Evolutionary conservation across 2,888 invertebrate species (phyloP).

Genomic region (Melanophora roralis): DNA sequence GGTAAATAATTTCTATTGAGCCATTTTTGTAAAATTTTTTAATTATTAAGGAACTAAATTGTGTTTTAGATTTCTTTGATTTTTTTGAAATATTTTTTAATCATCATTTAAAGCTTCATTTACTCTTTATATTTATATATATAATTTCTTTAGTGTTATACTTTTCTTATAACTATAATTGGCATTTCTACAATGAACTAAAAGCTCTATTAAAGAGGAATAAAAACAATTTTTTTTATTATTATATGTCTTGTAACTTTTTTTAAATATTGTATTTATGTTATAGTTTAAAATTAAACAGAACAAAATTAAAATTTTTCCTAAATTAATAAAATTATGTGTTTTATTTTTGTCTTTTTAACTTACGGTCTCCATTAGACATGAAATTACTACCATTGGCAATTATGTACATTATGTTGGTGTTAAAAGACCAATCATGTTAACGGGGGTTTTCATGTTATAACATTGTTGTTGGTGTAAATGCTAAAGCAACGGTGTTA

Average conservation of each 20-base stretch:
- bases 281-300: constrained; percentile 1
- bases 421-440: too few relatives aligned
- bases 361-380: too few relatives aligned
- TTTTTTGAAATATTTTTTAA: not conserved
- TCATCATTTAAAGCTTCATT: not conserved
- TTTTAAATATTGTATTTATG: constrained; percentile 6
- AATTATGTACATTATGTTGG: too few relatives aligned
- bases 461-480: too few relatives aligned
- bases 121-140: not conserved
- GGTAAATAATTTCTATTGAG: not conserved
- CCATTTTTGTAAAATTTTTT: not conserved
- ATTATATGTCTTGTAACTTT: not conserved
- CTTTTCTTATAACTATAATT: not conserved
- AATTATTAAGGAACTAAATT: too few relatives aligned
- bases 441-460: too few relatives aligned
- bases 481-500: too few relatives aligned
- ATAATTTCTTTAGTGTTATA: too few relatives aligned
- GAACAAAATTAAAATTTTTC: not conserved
- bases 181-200: constrained; percentile 1
- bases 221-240: not conserved
- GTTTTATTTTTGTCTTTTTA: not conserved
- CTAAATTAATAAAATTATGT: not conserved
- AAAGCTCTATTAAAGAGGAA: constrained; percentile 11
- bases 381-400: too few relatives aligned
- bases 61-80: not conserved